phyloP scores from a whole-genome alignment of 1,140 invertebrate species.

The Bombus sibiricus region DNA sequence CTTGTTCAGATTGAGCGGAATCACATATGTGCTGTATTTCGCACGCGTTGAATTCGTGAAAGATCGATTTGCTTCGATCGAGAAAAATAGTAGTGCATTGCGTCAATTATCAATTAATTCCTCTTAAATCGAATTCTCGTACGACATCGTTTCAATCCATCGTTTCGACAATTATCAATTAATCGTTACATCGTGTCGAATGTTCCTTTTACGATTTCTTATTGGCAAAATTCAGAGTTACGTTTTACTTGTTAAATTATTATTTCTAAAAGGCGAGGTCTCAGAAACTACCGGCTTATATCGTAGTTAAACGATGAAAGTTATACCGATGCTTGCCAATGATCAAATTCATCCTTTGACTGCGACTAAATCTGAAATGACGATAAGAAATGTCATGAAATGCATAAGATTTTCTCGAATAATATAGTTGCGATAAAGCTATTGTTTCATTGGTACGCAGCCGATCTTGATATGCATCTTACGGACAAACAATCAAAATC shows the following conservation, averaged over 20 bases:
- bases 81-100: background rate
- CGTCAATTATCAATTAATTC: background rate
- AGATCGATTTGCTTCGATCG: conserved; percentile 1
- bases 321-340: background rate
- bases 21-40: too few relatives aligned
- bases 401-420: background rate
- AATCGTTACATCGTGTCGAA: background rate
- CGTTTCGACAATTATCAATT: conserved; percentile 9
- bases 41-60: background rate
- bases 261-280: conserved; percentile 17
- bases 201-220: background rate
- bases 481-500: background rate
- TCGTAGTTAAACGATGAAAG: background rate
- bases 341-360: background rate
- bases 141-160: conserved; percentile 7
- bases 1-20: conserved; percentile 5
- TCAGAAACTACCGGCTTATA: background rate
- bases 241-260: background rate
- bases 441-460: background rate
- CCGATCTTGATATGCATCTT: conserved; percentile 9
- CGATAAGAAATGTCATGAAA: background rate
- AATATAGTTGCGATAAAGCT: background rate
- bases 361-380: background rate
- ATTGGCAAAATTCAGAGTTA: background rate
- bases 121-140: background rate